Conservation (phyloP, 1,140 invertebrate species). For the Mesaphorura yosii region DNA sequence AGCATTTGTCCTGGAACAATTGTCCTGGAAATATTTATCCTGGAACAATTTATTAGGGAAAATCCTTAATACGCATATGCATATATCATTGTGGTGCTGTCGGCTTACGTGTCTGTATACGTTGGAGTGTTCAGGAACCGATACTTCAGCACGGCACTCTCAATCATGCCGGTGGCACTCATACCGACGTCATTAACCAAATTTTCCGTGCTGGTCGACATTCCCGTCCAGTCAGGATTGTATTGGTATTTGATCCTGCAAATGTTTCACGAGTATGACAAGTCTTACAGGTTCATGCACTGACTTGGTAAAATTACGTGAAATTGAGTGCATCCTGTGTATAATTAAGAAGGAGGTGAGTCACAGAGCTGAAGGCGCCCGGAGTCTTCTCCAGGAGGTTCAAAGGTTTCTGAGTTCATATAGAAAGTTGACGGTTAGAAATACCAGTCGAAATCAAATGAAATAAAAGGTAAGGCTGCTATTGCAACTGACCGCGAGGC, state of each 20-base stretch:
- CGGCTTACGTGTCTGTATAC: background rate
- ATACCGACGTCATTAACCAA: background rate
- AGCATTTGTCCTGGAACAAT: background rate
- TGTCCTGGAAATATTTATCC: background rate
- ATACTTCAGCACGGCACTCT: background rate
- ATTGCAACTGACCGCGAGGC: too few relatives aligned
- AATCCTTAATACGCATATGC: too few relatives aligned
- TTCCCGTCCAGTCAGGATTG: background rate
- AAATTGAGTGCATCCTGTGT: conserved; percentile 2
- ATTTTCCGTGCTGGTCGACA: background rate
- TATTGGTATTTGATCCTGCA: background rate
- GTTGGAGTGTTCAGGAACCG: background rate
- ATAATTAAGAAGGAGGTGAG: too few relatives aligned
- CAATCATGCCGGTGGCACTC: background rate
- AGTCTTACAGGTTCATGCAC: background rate
- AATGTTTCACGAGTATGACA: background rate
- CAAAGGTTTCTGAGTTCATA: too few relatives aligned
- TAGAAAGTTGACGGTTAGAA: too few relatives aligned
- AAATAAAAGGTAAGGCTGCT: too few relatives aligned
- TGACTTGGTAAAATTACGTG: background rate
- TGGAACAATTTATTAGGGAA: background rate
- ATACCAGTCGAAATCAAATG: too few relatives aligned
- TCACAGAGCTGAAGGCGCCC: too few relatives aligned
- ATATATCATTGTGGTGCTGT: too few relatives aligned
- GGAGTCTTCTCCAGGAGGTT: too few relatives aligned